A percentile compares a stretch with the other conserved stretches of the same genome.
Conservation (phyloP, 2,113 vertebrate genomes). For the Sphyrna mokarran region DNA sequence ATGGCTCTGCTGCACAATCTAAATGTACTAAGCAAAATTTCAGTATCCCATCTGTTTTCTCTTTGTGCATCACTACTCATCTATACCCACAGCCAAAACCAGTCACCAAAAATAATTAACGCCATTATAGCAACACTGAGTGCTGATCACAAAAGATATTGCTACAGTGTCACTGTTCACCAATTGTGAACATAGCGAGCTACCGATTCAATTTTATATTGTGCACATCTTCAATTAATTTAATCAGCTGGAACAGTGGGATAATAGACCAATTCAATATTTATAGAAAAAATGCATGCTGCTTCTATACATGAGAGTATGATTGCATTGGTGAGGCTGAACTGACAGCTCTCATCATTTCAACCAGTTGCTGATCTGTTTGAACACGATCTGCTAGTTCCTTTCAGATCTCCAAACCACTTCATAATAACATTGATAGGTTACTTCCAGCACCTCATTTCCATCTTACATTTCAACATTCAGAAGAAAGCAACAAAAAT, state of each 20-base stretch:
- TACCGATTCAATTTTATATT: conserved; percentile 28
- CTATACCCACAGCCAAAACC: conserved; percentile 33
- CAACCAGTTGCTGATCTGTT: conserved; percentile 40
- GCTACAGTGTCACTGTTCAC: neutral
- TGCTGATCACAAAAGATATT: conserved; percentile 33
- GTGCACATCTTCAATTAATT: conserved; percentile 46
- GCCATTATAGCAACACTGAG: conserved; percentile 15
- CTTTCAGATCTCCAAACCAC: conserved; percentile 39
- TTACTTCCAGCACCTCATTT: conserved; percentile 30
- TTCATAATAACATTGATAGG: conserved; percentile 39
- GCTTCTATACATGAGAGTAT: neutral
- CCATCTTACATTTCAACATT: conserved; percentile 21
- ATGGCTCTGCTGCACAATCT: conserved; percentile 39
- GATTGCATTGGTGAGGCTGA: conserved; percentile 33
- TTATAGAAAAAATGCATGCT: conserved; percentile 39
- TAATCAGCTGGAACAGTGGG: conserved; percentile 41
- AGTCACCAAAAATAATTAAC: conserved; percentile 40
- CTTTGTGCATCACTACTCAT: conserved; percentile 42
- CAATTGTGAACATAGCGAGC: conserved; percentile 36
- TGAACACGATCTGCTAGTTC: conserved; percentile 41
- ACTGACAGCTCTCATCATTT: conserved; percentile 40
- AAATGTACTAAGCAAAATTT: conserved; percentile 36
- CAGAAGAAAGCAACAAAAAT: neutral
- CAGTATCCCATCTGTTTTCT: conserved; percentile 41
- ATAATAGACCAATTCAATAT: conserved; percentile 42